phyloP scores from a whole-genome alignment of 2,113 vertebrate genomes.

The Pundamilia nyererei region DNA sequence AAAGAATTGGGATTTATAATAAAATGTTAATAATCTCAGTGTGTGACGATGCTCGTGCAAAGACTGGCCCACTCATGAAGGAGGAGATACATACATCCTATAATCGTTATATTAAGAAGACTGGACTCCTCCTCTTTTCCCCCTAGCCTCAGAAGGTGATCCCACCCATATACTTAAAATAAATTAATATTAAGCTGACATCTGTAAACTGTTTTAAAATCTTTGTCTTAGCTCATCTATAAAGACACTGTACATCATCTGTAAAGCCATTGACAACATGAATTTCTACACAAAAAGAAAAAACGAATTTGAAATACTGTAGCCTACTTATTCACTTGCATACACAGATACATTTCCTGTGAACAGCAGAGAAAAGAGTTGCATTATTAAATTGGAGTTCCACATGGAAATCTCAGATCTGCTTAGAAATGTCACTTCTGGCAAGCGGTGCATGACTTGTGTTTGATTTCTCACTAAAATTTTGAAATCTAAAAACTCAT shows the following conservation, averaged over 20 bases:
- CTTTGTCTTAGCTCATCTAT: neutral
- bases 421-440: neutral
- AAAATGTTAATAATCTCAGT: neutral
- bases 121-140: neutral
- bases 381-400: neutral
- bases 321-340: neutral
- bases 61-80: neutral
- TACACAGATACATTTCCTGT: neutral
- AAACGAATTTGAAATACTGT: neutral
- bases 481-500: neutral
- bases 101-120: neutral
- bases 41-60: neutral
- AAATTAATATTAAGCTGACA: neutral
- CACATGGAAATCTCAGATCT: neutral
- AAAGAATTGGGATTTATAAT: neutral
- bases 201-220: neutral
- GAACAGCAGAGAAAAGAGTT: neutral
- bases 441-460: neutral
- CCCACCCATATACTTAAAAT: neutral
- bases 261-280: neutral
- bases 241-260: neutral
- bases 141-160: neutral
- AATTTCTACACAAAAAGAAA: neutral
- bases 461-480: neutral
- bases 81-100: neutral